Evolutionary conservation across 2,888 invertebrate species (phyloP).

Genomic region (Andrena praecox): DNA sequence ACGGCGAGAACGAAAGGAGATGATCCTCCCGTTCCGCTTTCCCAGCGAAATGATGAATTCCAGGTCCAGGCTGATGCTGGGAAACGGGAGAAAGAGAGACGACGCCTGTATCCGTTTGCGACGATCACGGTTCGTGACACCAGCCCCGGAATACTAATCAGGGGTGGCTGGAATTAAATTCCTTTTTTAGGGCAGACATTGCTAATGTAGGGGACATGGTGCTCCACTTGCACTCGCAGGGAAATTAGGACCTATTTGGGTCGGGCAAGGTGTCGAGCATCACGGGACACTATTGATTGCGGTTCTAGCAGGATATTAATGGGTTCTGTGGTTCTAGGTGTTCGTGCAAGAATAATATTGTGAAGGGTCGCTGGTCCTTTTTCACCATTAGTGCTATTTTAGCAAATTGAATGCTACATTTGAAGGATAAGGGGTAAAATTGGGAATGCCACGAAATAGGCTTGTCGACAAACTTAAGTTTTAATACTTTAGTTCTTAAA

Average conservation of each 20-base stretch:
- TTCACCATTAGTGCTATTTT: too few species aligned
- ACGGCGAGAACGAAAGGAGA: constrained; percentile 26
- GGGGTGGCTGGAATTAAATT: constrained; percentile 48
- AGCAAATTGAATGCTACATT: too few species aligned
- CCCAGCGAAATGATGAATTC: constrained; percentile 29
- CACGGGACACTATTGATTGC: neutral
- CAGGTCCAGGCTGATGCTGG: constrained; percentile 2
- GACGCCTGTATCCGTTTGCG: constrained; percentile 54
- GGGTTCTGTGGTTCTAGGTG: too few species aligned
- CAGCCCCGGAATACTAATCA: constrained; percentile 69
- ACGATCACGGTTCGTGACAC: constrained; percentile 49
- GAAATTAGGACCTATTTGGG: neutral
- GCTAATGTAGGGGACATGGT: neutral
- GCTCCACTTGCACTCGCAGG: neutral
- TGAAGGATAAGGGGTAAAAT: too few species aligned
- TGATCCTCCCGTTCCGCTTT: constrained; percentile 4
- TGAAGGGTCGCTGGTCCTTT: neutral
- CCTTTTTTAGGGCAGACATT: constrained; percentile 28
- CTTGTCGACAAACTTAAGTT: too few species aligned
- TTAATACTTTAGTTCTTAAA: too few species aligned
- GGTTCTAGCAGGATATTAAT: neutral
- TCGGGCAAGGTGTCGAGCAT: neutral
- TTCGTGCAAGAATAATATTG: neutral
- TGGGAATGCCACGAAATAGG: too few species aligned
- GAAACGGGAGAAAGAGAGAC: constrained; percentile 2